Percentiles rank a stretch among this genome's conserved stretches.
phyloP scores from a whole-genome alignment of 2,113 vertebrate species.

The Glaucidium brasilianum region DNA sequence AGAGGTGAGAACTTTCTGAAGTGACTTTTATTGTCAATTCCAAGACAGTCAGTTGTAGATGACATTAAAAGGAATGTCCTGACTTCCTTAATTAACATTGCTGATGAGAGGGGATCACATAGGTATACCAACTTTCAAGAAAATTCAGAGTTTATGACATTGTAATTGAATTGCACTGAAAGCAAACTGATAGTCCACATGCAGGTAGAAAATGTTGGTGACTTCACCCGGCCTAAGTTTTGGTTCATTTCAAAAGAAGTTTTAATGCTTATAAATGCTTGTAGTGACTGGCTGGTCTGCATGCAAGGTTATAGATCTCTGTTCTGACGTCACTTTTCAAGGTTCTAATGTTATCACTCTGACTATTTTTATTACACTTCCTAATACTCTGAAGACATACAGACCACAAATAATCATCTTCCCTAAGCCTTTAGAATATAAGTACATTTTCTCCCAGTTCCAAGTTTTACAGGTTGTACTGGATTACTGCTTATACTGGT shows the following conservation, averaged over 20 bases:
- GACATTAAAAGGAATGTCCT: neutral
- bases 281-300: neutral
- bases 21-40: neutral
- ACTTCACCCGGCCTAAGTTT: neutral
- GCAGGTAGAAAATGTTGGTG: neutral
- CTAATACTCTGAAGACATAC: neutral
- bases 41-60: neutral
- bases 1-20: neutral
- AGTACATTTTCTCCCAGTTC: neutral
- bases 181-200: neutral
- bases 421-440: neutral
- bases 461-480: neutral
- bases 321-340: neutral
- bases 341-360: neutral
- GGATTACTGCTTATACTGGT: neutral
- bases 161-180: neutral
- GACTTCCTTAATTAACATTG: neutral
- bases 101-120: neutral
- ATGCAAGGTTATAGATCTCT: neutral
- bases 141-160: neutral
- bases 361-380: neutral
- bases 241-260: neutral
- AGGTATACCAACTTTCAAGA: neutral
- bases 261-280: neutral
- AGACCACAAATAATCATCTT: neutral